Conservation (phyloP, 2,888 invertebrate species). For the Parelbella ahira region DNA sequence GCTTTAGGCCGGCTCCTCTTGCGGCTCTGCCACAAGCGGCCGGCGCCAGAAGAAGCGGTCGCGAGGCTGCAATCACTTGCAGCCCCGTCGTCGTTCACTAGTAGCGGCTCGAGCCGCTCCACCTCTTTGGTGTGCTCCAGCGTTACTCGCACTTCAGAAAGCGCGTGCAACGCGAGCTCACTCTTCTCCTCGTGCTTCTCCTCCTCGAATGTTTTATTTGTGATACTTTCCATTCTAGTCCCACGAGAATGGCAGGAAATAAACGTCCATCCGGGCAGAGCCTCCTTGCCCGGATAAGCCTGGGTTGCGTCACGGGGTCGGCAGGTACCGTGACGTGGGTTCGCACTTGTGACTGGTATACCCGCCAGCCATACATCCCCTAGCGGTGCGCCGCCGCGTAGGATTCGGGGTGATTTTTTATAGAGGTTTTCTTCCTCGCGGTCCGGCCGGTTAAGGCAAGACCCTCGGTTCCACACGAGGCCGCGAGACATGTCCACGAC, state of each 20-base stretch:
- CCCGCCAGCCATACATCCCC: slow-evolving; percentile 22
- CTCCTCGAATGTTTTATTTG: too few species aligned
- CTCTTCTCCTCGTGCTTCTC: too few species aligned
- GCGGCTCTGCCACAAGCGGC: too few species aligned
- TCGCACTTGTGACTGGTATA: slow-evolving; percentile 7
- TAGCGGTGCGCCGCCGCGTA: slow-evolving; percentile 23
- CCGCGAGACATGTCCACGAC: slow-evolving; percentile 1
- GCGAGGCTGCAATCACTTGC: too few species aligned
- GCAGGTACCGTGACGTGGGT: slow-evolving; percentile 3
- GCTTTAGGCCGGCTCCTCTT: too few species aligned
- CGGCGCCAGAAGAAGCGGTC: too few species aligned
- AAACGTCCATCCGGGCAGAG: background rate
- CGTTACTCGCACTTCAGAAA: too few species aligned
- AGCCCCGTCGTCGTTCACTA: too few species aligned
- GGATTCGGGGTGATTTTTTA: slow-evolving; percentile 23
- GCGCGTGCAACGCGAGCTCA: too few species aligned
- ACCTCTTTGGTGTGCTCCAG: too few species aligned
- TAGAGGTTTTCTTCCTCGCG: slow-evolving; percentile 26
- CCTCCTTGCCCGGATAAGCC: slow-evolving; percentile 1
- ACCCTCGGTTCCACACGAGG: slow-evolving; percentile 8
- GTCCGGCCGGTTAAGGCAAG: slow-evolving; percentile 4
- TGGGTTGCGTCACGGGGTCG: background rate
- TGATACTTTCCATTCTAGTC: too few species aligned
- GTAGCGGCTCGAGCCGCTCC: too few species aligned
- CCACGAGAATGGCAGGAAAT: background rate